Evolutionary conservation across 2,888 invertebrate species (phyloP).

Genomic region (Beris chalybata): DNA sequence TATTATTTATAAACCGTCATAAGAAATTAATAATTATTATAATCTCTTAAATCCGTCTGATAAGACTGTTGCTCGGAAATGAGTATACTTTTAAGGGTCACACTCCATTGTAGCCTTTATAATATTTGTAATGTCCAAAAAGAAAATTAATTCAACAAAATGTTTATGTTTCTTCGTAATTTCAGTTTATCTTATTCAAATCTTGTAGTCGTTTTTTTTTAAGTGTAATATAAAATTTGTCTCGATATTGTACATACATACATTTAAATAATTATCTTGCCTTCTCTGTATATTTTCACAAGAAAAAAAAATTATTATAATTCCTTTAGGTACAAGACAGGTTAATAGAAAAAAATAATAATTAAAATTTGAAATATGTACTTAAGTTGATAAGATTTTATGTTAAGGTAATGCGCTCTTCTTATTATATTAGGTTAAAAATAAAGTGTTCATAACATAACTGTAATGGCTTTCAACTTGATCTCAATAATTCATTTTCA

Average conservation of each 20-base stretch:
- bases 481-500: no score
- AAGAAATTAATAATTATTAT: not conserved
- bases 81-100: slow-evolving; percentile 9
- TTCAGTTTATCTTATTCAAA: no score
- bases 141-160: no score
- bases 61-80: slow-evolving; percentile 22
- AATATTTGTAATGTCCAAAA: no score
- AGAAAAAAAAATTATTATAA: slow-evolving; percentile 9
- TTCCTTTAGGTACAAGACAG: not conserved
- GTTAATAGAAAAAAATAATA: not conserved
- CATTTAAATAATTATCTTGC: no score
- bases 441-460: slow-evolving; percentile 14
- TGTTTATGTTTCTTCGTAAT: no score
- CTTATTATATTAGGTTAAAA: slow-evolving; percentile 1
- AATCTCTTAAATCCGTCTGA: slow-evolving; percentile 13
- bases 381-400: slow-evolving; percentile 4
- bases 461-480: not conserved
- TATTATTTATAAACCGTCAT: not conserved
- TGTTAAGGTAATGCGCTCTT: not conserved
- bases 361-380: slow-evolving; percentile 1
- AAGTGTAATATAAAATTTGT: no score
- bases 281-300: slow-evolving; percentile 1
- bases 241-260: no score
- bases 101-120: slow-evolving; percentile 7
- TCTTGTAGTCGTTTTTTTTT: no score